These are phyloP conservation scores for Leptinotarsa undecemlineata DNA, from an alignment of 1,140 invertebrate species.

Conservation along the genomic window DNA sequence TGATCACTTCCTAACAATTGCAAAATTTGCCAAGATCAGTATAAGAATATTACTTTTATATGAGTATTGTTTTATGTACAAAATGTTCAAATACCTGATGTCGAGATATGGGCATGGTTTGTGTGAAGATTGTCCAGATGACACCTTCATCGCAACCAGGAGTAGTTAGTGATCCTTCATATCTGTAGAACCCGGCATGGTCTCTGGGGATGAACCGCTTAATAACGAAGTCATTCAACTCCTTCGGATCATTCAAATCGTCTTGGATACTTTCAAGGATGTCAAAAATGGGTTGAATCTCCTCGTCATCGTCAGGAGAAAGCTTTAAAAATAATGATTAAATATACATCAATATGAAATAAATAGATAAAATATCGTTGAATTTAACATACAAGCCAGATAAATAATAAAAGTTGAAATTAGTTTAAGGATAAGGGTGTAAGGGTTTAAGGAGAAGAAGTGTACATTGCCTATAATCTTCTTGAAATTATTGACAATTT, in stretches of 20 bases:
- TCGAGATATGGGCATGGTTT: conserved; percentile 63
- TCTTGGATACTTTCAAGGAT: conserved; percentile 57
- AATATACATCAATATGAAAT: no score
- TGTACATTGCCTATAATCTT: no score
- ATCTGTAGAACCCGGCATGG: conserved; percentile 64
- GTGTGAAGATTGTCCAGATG: conserved; percentile 72
- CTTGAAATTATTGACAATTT: no score
- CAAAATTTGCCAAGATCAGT: no score
- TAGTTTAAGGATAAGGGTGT: no score
- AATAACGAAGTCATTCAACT: conserved; percentile 33
- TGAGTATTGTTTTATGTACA: neutral
- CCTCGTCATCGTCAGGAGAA: conserved; percentile 48
- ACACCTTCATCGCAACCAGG: conserved; percentile 74
- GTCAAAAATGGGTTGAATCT: conserved; percentile 58
- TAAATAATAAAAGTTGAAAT: no score
- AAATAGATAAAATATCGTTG: no score
- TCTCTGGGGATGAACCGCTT: conserved; percentile 60
- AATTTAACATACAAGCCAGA: no score
- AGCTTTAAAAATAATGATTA: conserved; percentile 30
- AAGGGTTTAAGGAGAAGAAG: no score
- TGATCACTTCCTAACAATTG: no score
- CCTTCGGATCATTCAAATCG: conserved; percentile 38
- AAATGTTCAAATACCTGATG: conserved; percentile 57
- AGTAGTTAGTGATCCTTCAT: conserved; percentile 76
- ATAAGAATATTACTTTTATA: no score